Evolutionary conservation across 1,140 invertebrate genomes (phyloP).

Genomic region (Tetramorium alpestre): DNA sequence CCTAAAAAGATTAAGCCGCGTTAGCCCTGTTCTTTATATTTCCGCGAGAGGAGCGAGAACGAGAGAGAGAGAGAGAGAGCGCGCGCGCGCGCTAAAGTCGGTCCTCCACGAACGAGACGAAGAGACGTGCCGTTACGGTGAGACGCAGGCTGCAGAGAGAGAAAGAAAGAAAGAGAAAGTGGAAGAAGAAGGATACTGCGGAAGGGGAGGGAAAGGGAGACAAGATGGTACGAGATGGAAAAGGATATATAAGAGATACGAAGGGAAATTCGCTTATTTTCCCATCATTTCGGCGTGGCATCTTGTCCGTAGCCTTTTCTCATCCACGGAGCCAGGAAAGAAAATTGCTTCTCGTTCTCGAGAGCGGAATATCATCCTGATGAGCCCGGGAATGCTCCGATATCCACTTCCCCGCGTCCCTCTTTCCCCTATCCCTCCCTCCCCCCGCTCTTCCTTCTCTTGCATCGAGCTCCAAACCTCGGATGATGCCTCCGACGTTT

Average conservation of each 20-base stretch:
- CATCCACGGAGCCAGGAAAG: slow-evolving; percentile 79
- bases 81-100: slow-evolving; percentile 32
- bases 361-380: slow-evolving; percentile 84
- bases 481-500: slow-evolving; percentile 55
- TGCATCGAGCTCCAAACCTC: slow-evolving; percentile 26
- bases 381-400: slow-evolving; percentile 81
- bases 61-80: not conserved
- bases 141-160: not conserved
- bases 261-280: slow-evolving; percentile 85
- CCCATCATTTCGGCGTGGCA: slow-evolving; percentile 82
- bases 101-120: slow-evolving; percentile 9
- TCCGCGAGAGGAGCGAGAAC: slow-evolving; percentile 76
- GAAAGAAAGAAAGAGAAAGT: slow-evolving; percentile 5
- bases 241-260: slow-evolving; percentile 75
- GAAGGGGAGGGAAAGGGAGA: not conserved
- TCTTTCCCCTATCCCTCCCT: not conserved
- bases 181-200: not conserved
- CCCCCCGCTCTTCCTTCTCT: not conserved
- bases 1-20: slow-evolving; percentile 85
- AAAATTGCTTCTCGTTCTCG: slow-evolving; percentile 84
- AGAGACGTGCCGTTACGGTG: not conserved
- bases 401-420: slow-evolving; percentile 63
- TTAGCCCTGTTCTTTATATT: slow-evolving; percentile 86
- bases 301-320: slow-evolving; percentile 83
- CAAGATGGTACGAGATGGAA: slow-evolving; percentile 62